A percentile compares a stretch with the other conserved stretches of the same genome.
These are phyloP conservation scores for Podarcis lilfordi DNA, from an alignment of 2,797 vertebrate genomes.

Conservation along the genomic window DNA sequence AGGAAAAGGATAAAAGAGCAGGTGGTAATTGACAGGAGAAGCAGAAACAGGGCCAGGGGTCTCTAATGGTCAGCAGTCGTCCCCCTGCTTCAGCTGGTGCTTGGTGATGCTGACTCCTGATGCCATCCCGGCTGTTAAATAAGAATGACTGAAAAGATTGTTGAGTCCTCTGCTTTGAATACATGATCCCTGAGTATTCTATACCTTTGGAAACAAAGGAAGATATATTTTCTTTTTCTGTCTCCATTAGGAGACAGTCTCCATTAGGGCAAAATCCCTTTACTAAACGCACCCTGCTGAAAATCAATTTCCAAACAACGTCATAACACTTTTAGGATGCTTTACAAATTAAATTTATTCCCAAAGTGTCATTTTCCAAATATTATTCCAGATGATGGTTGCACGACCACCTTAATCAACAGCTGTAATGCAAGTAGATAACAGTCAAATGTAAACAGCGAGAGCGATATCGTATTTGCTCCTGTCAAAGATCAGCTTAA, in stretches of 20 bases:
- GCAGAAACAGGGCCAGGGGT: background rate
- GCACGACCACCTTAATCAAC: background rate
- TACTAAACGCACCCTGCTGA: background rate
- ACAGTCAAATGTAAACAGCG: background rate
- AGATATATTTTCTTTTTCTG: background rate
- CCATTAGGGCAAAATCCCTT: background rate
- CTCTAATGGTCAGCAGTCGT: background rate
- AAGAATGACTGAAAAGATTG: background rate
- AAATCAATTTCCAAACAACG: constrained; percentile 27
- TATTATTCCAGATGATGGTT: constrained; percentile 15
- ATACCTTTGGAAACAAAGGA: background rate
- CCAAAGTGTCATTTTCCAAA: background rate
- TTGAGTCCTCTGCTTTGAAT: background rate
- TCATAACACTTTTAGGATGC: background rate
- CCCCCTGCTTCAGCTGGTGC: background rate
- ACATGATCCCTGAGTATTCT: background rate
- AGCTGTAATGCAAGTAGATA: constrained; percentile 19
- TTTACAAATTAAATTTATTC: constrained; percentile 33
- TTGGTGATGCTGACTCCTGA: background rate
- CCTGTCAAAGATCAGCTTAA: background rate
- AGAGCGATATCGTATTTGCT: background rate
- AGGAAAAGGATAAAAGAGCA: background rate
- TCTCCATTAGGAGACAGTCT: background rate
- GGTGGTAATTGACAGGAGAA: background rate
- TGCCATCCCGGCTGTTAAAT: background rate